phyloP scores from a whole-genome alignment of 37 sponge, comb jelly and placozoan species.

The Chondrosia reniformis region DNA sequence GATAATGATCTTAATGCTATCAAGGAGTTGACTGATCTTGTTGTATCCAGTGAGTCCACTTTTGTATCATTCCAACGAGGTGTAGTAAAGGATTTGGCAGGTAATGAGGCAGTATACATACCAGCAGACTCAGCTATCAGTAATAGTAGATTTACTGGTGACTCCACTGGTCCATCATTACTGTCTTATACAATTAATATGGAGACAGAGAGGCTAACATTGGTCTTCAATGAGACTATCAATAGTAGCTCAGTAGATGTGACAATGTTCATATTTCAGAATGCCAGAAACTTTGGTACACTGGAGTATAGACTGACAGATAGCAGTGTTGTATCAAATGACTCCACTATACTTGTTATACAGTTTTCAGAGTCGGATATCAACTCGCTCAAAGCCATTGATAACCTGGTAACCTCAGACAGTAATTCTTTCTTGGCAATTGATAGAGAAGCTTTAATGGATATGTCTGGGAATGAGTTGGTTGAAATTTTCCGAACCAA shows the following conservation, averaged over 20 bases:
- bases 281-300: slow-evolving; percentile 40
- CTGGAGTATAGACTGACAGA: slow-evolving; percentile 46
- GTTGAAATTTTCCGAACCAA: slow-evolving; percentile 29
- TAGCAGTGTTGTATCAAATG: slow-evolving; percentile 42
- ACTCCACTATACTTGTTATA: slow-evolving; percentile 55
- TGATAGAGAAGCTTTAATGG: slow-evolving; percentile 60
- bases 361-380: slow-evolving; percentile 64
- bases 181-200: slow-evolving; percentile 55
- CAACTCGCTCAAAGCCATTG: slow-evolving; percentile 74
- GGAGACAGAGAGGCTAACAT: slow-evolving; percentile 30
- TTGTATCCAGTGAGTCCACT: slow-evolving; percentile 35
- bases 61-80: slow-evolving; percentile 64
- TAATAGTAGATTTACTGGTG: slow-evolving; percentile 18
- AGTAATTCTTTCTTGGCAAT: slow-evolving; percentile 65
- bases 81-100: slow-evolving; percentile 49
- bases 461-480: slow-evolving; percentile 74
- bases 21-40: slow-evolving; percentile 50
- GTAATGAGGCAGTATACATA: slow-evolving; percentile 69
- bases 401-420: slow-evolving; percentile 43
- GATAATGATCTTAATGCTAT: slow-evolving; percentile 69
- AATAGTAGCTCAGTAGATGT: slow-evolving; percentile 73
- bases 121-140: slow-evolving; percentile 19
- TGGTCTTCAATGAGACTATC: slow-evolving; percentile 84
- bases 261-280: slow-evolving; percentile 73
- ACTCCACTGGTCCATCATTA: slow-evolving; percentile 65